Evolutionary conservation across 2,888 invertebrate species (phyloP).

Genomic region (Macrosoma leucophasiata): DNA sequence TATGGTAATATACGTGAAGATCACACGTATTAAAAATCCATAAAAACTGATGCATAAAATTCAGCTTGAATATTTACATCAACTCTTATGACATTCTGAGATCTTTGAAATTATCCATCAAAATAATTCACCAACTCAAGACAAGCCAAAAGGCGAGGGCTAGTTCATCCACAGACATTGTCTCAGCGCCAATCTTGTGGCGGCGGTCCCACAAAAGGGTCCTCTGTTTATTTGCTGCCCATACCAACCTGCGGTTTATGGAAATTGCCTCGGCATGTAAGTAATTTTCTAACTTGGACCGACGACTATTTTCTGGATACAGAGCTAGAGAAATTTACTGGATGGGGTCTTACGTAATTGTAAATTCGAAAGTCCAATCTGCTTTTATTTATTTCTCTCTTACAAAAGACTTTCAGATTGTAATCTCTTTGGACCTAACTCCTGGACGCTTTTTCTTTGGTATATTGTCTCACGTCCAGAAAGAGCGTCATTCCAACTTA

Average conservation of each 20-base stretch:
- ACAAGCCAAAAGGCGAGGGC: slow-evolving; percentile 9
- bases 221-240: slow-evolving; percentile 60
- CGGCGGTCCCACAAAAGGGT: slow-evolving; percentile 59
- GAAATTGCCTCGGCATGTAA: slow-evolving; percentile 66
- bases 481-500: too few relatives aligned
- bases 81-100: too few relatives aligned
- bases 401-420: neutral
- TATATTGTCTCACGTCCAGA: neutral
- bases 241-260: slow-evolving; percentile 61
- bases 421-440: neutral
- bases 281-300: slow-evolving; percentile 67
- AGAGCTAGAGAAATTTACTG: slow-evolving; percentile 17
- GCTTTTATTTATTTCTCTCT: neutral
- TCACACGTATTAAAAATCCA: too few relatives aligned
- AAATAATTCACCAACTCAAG: too few relatives aligned
- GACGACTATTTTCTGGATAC: slow-evolving; percentile 45
- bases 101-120: too few relatives aligned
- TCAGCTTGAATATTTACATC: too few relatives aligned
- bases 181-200: slow-evolving; percentile 55
- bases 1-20: too few relatives aligned
- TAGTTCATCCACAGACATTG: slow-evolving; percentile 44
- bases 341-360: slow-evolving; percentile 22
- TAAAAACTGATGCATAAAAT: too few relatives aligned
- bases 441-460: neutral
- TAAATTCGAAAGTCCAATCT: neutral